Base-by-base conservation (phyloP, 92 coral and sea anemone species). In the Diadumene lineata region DNA sequence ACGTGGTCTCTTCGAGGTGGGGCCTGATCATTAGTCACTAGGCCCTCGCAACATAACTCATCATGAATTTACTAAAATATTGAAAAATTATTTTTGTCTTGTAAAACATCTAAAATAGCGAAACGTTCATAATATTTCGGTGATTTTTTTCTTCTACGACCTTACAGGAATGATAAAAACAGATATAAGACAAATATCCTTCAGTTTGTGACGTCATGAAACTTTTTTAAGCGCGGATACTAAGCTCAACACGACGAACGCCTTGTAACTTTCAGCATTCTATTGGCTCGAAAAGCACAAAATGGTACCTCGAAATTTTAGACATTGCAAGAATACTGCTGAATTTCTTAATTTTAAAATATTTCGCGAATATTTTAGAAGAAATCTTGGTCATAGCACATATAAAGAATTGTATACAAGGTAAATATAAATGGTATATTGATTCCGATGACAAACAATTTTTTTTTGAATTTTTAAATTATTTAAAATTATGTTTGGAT, bases 1-100 rank as follows among this genome's bases (percentile, higher is more conserved):
- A 87, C 97, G 97, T 91, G 97, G 86, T 75, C 50, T 46, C 22
- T 60, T 81, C 70, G 84, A 81, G 90, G 92, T 85, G 90, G 93
- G 93, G 97, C 82, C 70, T 64, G 64, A 34, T 60, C 86, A 78
- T 82, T 89, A 64, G 82, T 68, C 69, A 67, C 81, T 17, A 31
- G 29, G 10, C 27, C 29, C 18, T 62, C 73, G 70, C 77, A 78
- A 70, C 57, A 53, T 62, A 72, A 31, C 50, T 26, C 50, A 33
- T 18, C 66, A 72, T 38, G 30, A 29, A 46, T 1, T 26, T n/a
- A 48, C 76, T 60, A 75, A 60, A 23, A 33, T 2, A 19, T 8
- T 11, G 50, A 33, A 29, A 65, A 26, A n/a, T n/a, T n/a, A n/a
- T n/a, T n/a, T n/a, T n/a, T n/a, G n/a, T n/a, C n/a, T n/a, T n/a